Base-by-base conservation (phyloP, 2,113 vertebrate species). In the Carassius carassius region DNA sequence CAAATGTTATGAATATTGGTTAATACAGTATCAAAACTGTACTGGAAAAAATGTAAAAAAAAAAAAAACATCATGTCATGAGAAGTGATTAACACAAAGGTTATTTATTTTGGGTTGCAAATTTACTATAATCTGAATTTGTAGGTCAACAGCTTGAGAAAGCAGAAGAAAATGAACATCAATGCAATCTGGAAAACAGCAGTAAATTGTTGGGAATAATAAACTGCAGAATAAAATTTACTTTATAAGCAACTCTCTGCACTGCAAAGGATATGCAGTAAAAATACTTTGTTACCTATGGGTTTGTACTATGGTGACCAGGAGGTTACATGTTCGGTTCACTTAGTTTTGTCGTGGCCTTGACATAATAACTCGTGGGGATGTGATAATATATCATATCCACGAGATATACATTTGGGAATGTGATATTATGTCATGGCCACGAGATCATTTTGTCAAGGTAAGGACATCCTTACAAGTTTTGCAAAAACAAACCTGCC, bases 111-210 rank as follows among this genome's bases (percentile, higher is more conserved):
- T 60, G 51, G 25, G 32, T 23, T 37, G 32, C 1, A 3, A 60
- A 19, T 78, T 78, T 60, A 23, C 11, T 25, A 14, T 58, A 21
- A 51, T 54, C 9, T 19, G 78, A 69, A 87, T 16, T 54, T 60
- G 44, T 81, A 35, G 78, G 88, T 63, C 67, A 84, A 77, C 85
- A 89, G 87, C 82, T 25, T 91, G 90, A 90, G 91, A 93, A 82
- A 89, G 86, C 78, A 83, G 77, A 87, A 69, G 41, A 0, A 79
- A 82, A 85, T 86, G 17, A 65, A 74, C 54, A 32, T 70, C 56
- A 12, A 91, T 84, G 87, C 92, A 93, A 89, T 44, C 80, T 81
- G 74, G 54, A 65, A 84, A 19, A 85, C 69, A 60, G 73, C 63
- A 76, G 84, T 13, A 21, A 13, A 23, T 9, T 74, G 44, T 21